A percentile compares a stretch with the other conserved stretches of the same genome.
These are phyloP conservation scores for Carcina quercana DNA, from an alignment of 2,888 invertebrate species.

Conservation along the genomic window DNA sequence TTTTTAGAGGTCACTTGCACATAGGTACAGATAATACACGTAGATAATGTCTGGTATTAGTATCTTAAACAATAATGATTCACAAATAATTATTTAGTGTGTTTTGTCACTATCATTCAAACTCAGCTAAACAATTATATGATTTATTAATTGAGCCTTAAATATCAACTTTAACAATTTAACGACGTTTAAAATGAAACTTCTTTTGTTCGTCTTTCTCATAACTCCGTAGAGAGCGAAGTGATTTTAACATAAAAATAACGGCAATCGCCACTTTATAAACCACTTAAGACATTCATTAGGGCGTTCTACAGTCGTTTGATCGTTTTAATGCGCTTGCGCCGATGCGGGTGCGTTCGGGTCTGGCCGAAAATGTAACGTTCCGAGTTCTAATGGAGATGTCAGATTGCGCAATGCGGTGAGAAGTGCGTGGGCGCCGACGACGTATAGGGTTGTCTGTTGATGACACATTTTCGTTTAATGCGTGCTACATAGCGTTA, in stretches of 20 bases:
- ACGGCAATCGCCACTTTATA: slow-evolving; percentile 67
- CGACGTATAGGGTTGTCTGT: slow-evolving; percentile 29
- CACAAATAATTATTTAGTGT: too few species aligned
- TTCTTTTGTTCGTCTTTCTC: slow-evolving; percentile 24
- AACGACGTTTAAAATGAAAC: not conserved
- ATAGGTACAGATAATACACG: too few species aligned
- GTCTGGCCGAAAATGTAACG: slow-evolving; percentile 28
- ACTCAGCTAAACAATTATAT: too few species aligned
- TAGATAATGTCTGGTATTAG: too few species aligned
- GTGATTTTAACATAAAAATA: slow-evolving; percentile 61
- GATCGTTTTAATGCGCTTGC: slow-evolving; percentile 60
- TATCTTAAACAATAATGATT: too few species aligned
- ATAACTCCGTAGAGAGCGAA: slow-evolving; percentile 37
- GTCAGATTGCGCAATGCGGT: slow-evolving; percentile 56
- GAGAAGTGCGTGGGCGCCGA: slow-evolving; percentile 52
- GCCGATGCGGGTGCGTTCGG: slow-evolving; percentile 25
- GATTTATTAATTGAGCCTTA: too few species aligned
- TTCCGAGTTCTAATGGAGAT: slow-evolving; percentile 58
- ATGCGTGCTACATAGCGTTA: not conserved
- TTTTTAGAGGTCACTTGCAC: too few species aligned
- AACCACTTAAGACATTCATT: slow-evolving; percentile 69
- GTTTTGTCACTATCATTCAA: too few species aligned
- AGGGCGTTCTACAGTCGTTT: slow-evolving; percentile 53
- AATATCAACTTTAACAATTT: not conserved
- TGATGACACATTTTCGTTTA: not conserved